phyloP scores from a whole-genome alignment of 35 echinoderm and acorn worm genomes.

The Amphiura filiformis region DNA sequence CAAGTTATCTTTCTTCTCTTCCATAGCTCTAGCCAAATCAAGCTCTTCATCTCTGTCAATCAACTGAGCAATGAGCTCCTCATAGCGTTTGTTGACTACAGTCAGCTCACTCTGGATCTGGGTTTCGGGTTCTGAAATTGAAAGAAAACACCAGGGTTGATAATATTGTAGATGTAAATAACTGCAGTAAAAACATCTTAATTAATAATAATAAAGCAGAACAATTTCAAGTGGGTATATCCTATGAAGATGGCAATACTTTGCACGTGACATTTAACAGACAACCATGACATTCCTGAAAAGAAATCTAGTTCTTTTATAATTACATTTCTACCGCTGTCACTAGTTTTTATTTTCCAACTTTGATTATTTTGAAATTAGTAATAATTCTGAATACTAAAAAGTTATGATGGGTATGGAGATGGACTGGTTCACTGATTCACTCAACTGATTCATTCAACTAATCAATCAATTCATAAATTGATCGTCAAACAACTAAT shows the following conservation, averaged over 20 bases:
- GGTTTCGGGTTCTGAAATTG: constrained; percentile 57
- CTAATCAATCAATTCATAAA: not conserved
- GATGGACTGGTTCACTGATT: too few species aligned
- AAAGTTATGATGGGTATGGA: too few species aligned
- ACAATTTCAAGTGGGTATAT: not conserved
- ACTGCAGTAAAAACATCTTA: not conserved
- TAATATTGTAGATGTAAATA: not conserved
- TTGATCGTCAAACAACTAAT: not conserved
- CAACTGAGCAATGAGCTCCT: constrained; percentile 65
- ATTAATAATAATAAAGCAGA: not conserved
- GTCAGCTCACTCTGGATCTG: constrained; percentile 64
- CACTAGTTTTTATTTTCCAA: too few species aligned
- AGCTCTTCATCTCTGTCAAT: constrained; percentile 83
- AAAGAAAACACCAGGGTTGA: not conserved
- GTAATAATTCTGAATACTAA: too few species aligned
- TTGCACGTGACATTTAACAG: not conserved
- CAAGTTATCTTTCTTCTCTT: constrained; percentile 80
- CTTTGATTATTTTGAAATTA: too few species aligned
- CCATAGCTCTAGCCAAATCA: constrained; percentile 59
- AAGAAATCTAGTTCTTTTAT: too few species aligned
- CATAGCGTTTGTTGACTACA: constrained; percentile 75
- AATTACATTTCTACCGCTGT: too few species aligned
- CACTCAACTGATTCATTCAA: too few species aligned
- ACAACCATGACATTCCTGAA: not conserved
- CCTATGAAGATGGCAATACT: not conserved